A percentile compares a stretch with the other conserved stretches of the same genome.
Evolutionary conservation across 1,140 invertebrate species (phyloP).

Genomic region (Manduca sexta): DNA sequence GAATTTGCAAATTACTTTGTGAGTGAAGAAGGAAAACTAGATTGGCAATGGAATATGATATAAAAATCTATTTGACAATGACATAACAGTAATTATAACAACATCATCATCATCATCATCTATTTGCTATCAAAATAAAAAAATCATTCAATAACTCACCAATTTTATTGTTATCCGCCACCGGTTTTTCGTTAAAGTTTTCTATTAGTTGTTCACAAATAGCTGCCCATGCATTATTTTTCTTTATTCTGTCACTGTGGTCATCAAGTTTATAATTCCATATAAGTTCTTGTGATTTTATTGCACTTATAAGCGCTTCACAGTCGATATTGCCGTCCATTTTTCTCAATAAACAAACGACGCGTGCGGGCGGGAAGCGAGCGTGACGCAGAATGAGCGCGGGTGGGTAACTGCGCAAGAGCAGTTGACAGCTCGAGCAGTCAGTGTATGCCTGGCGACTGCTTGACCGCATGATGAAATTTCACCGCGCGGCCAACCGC

Average conservation of each 20-base stretch:
- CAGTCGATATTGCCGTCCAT: constrained; percentile 9
- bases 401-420: constrained; percentile 3
- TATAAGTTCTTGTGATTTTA: constrained; percentile 3
- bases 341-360: not conserved
- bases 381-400: constrained; percentile 3
- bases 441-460: constrained; percentile 2
- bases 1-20: constrained; percentile 27
- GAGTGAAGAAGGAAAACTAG: constrained; percentile 17
- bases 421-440: constrained; percentile 7
- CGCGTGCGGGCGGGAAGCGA: not conserved
- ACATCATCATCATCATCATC: not conserved
- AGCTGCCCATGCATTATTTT: constrained; percentile 15
- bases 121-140: not conserved
- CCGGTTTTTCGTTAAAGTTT: constrained; percentile 16
- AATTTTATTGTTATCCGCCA: constrained; percentile 9
- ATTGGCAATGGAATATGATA: constrained; percentile 22
- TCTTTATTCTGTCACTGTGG: constrained; percentile 13
- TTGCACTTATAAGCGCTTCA: constrained; percentile 12
- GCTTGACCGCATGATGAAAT: constrained; percentile 2
- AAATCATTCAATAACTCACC: not conserved
- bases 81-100: too few relatives aligned
- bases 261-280: constrained; percentile 10
- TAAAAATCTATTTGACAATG: constrained; percentile 5
- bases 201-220: constrained; percentile 16
- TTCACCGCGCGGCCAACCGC: not conserved